A percentile compares a stretch with the other conserved stretches of the same genome.
Evolutionary conservation across 2,888 invertebrate species (phyloP).

Genomic region (Polydrusus cervinus): DNA sequence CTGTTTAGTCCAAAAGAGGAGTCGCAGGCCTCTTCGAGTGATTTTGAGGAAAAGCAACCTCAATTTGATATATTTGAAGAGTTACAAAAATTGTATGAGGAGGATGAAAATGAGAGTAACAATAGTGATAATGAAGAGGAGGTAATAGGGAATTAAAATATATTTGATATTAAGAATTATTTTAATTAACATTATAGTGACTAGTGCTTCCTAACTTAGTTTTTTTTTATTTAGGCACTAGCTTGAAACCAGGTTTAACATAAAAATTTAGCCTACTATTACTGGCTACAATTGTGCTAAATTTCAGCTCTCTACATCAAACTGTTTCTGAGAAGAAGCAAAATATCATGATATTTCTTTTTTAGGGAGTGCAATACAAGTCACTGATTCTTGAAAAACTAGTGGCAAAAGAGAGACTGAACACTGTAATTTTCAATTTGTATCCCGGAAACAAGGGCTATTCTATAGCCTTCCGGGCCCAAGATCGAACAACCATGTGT

Average conservation of each 20-base stretch:
- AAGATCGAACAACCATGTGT: constrained; percentile 51
- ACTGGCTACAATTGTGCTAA: no score
- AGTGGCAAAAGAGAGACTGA: constrained; percentile 88
- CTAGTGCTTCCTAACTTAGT: no score
- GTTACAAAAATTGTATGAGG: constrained; percentile 69
- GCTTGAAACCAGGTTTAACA: no score
- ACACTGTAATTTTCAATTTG: constrained; percentile 91
- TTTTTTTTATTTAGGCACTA: no score
- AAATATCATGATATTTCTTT: constrained; percentile 3
- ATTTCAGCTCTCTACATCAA: no score
- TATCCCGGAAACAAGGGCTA: constrained; percentile 95
- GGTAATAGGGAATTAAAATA: constrained; percentile 9
- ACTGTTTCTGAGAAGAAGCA: no score
- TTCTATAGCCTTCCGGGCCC: constrained; percentile 73
- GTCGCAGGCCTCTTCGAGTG: constrained; percentile 29
- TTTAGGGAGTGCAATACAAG: constrained; percentile 77
- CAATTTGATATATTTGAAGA: constrained; percentile 70
- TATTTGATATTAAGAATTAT: no score
- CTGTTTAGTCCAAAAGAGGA: constrained; percentile 42
- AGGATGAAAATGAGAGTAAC: constrained; percentile 61
- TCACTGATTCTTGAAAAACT: constrained; percentile 88
- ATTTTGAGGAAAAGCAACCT: constrained; percentile 29
- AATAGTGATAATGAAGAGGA: constrained; percentile 42
- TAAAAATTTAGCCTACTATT: no score
- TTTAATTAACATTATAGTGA: no score